Conservation (phyloP, 2,888 invertebrate species). For the Stenolophus ochropezus region DNA sequence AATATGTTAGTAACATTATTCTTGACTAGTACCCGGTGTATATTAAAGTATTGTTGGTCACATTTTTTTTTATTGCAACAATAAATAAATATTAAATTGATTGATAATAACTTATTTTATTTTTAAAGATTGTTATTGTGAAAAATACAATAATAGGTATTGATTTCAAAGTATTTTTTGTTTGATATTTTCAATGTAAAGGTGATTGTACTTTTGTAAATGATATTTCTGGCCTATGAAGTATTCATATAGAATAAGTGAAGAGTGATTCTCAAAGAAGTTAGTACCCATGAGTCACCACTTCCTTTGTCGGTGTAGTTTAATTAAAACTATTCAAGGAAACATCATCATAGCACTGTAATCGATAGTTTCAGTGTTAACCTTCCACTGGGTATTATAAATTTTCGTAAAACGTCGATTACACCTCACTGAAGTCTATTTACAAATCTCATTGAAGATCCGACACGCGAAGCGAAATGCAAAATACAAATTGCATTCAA, state of each 20-base stretch:
- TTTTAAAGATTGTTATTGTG: no score
- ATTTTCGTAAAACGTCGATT: slow-evolving; percentile 53
- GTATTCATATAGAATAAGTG: neutral
- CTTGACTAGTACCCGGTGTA: no score
- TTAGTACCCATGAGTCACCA: neutral
- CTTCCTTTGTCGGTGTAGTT: neutral
- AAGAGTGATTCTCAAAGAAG: neutral
- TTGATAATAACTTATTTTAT: no score
- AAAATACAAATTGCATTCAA: no score
- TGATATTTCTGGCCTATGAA: neutral
- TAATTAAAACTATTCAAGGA: slow-evolving; percentile 29
- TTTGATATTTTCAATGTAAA: no score
- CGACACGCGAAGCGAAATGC: slow-evolving; percentile 41
- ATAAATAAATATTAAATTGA: no score
- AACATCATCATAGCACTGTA: slow-evolving; percentile 15
- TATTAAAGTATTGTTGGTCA: no score
- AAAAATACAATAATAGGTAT: no score
- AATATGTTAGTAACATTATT: no score
- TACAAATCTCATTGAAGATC: slow-evolving; percentile 34
- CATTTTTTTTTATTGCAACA: no score
- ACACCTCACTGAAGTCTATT: slow-evolving; percentile 41
- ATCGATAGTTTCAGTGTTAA: slow-evolving; percentile 35
- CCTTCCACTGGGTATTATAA: slow-evolving; percentile 44
- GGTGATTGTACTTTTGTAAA: no score
- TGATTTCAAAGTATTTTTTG: no score